These are phyloP conservation scores for Sciurus niger DNA, from an alignment of 2,113 vertebrate genomes.

Conservation along the genomic window DNA sequence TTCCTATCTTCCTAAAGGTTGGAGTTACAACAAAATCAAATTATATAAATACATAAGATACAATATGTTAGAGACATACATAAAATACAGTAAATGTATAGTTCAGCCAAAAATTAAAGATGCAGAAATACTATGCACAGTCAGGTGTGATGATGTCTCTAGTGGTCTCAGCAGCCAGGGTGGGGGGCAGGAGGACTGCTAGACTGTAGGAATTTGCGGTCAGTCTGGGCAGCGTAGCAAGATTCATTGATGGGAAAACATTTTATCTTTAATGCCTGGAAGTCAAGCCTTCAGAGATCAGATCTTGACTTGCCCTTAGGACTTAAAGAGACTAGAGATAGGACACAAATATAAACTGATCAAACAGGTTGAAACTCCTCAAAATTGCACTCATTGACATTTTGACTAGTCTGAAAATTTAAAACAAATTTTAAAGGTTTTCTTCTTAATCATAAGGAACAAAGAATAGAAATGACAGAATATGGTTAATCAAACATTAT, in stretches of 20 bases:
- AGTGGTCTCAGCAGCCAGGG: background rate
- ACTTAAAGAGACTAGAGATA: background rate
- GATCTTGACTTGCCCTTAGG: background rate
- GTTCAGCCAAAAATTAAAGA: slow-evolving; percentile 56
- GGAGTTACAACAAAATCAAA: background rate
- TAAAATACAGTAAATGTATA: background rate
- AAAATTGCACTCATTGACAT: background rate
- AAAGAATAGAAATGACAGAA: background rate
- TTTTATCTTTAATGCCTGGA: background rate
- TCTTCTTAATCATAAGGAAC: slow-evolving; percentile 36
- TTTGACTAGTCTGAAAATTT: background rate
- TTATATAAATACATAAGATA: slow-evolving; percentile 6
- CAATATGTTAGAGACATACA: background rate
- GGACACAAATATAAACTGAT: background rate
- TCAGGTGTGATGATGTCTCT: background rate
- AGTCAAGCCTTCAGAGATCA: background rate
- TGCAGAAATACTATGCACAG: slow-evolving; percentile 18
- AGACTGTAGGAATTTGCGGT: background rate
- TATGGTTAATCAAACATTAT: slow-evolving; percentile 34
- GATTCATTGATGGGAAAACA: background rate
- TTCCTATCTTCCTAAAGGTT: slow-evolving; percentile 39
- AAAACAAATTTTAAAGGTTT: background rate
- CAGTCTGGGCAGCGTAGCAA: background rate
- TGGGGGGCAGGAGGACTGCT: background rate
- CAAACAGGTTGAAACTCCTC: background rate